A percentile compares a stretch with the other conserved stretches of the same genome.
phyloP scores from a whole-genome alignment of 2,113 vertebrate species.

The Leptosomus discolor region DNA sequence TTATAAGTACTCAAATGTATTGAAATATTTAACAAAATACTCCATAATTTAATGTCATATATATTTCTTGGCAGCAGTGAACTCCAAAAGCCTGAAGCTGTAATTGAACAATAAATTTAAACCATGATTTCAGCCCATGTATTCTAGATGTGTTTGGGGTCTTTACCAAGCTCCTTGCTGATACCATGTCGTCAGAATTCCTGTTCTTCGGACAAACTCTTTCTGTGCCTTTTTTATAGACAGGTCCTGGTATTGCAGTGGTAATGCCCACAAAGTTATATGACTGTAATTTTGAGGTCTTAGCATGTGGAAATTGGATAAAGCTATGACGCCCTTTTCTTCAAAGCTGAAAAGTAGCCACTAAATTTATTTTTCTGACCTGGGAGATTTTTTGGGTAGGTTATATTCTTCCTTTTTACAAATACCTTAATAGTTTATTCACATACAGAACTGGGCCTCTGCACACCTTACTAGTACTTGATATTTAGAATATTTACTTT shows the following conservation, averaged over 20 bases:
- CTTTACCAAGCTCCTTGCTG: conserved; percentile 14
- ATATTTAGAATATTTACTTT: conserved; percentile 12
- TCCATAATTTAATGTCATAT: conserved; percentile 59
- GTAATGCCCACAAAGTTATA: neutral
- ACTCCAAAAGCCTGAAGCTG: conserved; percentile 40
- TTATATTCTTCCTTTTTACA: neutral
- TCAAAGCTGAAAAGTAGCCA: conserved; percentile 18
- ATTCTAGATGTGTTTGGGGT: conserved; percentile 56
- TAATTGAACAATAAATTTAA: conserved; percentile 64
- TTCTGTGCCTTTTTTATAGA: neutral
- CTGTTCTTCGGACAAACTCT: neutral
- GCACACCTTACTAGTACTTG: neutral
- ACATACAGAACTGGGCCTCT: neutral
- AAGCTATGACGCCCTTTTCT: neutral
- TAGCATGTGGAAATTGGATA: neutral
- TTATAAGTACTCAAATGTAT: conserved; percentile 50
- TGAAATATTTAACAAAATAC: conserved; percentile 64
- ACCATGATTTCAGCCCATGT: conserved; percentile 23
- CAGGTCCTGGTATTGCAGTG: neutral
- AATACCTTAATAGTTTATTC: neutral
- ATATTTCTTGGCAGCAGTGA: conserved; percentile 60
- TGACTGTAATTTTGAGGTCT: conserved; percentile 7
- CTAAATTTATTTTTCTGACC: conserved; percentile 6
- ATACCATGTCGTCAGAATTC: conserved; percentile 14
- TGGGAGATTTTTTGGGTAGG: neutral